These are phyloP conservation scores for Lymantria dispar DNA, from an alignment of 2,888 invertebrate species.

Conservation along the genomic window DNA sequence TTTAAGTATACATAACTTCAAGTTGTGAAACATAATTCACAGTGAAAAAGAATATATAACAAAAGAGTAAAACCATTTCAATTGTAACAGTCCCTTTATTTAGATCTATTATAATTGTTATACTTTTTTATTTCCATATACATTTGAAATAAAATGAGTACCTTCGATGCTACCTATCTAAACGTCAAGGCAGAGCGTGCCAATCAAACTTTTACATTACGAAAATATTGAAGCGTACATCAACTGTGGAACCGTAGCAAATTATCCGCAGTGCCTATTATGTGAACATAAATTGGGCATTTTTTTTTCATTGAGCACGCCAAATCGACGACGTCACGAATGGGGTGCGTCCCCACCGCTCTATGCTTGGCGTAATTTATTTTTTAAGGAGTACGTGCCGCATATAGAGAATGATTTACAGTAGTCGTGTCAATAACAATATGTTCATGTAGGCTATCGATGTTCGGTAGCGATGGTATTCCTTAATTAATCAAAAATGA, in stretches of 20 bases:
- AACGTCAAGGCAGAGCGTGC: slow-evolving; percentile 1
- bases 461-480: no score
- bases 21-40: no score
- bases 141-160: no score
- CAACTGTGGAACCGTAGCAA: slow-evolving; percentile 43
- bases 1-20: no score
- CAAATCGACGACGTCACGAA: slow-evolving; percentile 66
- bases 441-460: neutral
- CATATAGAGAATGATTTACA: neutral
- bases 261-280: slow-evolving; percentile 66
- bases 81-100: no score
- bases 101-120: no score
- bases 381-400: neutral
- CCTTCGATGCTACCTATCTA: neutral
- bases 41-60: no score
- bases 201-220: slow-evolving; percentile 9
- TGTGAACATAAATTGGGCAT: slow-evolving; percentile 60
- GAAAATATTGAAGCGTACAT: slow-evolving; percentile 20
- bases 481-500: no score
- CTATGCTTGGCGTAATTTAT: slow-evolving; percentile 1
- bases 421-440: neutral
- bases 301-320: slow-evolving; percentile 64
- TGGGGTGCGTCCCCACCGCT: slow-evolving; percentile 27
- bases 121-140: no score
- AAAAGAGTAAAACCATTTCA: no score